These are phyloP conservation scores for Paedocypris sp. DNA, from an alignment of 2,113 vertebrate genomes.

Conservation along the genomic window DNA sequence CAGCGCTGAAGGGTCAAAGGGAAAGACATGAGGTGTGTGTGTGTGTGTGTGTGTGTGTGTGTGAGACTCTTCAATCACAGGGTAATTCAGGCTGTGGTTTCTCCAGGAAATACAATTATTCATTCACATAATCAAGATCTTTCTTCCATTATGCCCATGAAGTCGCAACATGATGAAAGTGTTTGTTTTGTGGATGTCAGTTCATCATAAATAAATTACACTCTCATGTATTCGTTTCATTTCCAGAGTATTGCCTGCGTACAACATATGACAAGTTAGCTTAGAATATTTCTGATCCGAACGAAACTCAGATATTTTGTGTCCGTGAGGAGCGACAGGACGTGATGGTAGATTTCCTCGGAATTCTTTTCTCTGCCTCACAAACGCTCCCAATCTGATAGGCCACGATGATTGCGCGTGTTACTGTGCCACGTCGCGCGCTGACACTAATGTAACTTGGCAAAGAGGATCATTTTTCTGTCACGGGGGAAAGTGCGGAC, in stretches of 20 bases:
- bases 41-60: background rate
- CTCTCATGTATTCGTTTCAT: too few relatives aligned
- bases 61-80: background rate
- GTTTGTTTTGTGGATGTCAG: background rate
- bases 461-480: conserved; percentile 5
- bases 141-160: background rate
- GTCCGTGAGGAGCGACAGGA: background rate
- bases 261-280: too few relatives aligned
- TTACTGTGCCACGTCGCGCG: background rate
- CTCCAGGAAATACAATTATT: background rate
- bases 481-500: conserved; percentile 13
- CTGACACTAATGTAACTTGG: conserved; percentile 18
- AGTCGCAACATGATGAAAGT: background rate
- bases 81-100: too few relatives aligned
- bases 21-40: background rate
- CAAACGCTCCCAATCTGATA: background rate
- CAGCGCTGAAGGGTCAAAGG: conserved; percentile 15
- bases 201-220: too few relatives aligned
- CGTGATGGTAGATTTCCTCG: background rate
- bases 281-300: background rate
- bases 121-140: background rate
- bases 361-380: background rate
- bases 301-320: background rate
- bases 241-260: too few relatives aligned
- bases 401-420: background rate